Conservation (phyloP, 2,888 invertebrate genomes). For the Apamea anceps region DNA sequence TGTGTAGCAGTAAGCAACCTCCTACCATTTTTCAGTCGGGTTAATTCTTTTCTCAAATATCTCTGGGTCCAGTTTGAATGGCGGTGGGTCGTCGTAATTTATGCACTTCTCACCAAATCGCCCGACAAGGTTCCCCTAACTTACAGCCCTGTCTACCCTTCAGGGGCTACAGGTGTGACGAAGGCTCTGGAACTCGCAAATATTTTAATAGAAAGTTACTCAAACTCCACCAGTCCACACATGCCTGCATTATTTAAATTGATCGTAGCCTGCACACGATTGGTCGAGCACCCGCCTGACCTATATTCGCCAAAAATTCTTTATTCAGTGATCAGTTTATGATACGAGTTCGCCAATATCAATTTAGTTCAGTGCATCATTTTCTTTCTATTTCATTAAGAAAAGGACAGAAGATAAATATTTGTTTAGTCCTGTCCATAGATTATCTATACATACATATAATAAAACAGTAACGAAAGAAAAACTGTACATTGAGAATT, state of each 20-base stretch:
- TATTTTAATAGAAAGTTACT: constrained; percentile 54
- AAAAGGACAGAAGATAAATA: no score
- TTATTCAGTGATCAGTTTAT: constrained; percentile 63
- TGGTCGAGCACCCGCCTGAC: constrained; percentile 62
- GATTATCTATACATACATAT: no score
- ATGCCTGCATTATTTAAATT: constrained; percentile 60
- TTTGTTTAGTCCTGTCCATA: no score
- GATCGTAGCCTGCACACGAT: constrained; percentile 41
- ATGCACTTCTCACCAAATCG: neutral
- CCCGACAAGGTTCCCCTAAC: constrained; percentile 5
- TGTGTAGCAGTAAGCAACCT: no score
- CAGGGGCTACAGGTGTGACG: constrained; percentile 34
- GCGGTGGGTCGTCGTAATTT: neutral
- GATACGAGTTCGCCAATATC: constrained; percentile 43
- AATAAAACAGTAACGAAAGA: no score
- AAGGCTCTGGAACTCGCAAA: constrained; percentile 28
- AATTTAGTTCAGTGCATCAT: neutral
- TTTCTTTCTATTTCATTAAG: no score
- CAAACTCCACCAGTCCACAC: constrained; percentile 49
- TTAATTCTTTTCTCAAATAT: neutral
- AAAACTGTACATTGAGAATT: no score
- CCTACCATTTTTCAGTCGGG: neutral
- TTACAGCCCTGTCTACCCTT: constrained; percentile 23
- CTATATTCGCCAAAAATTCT: constrained; percentile 71
- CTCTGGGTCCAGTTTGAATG: neutral